Conservation (phyloP, 2,113 vertebrate species). For the Oenanthe melanoleuca region DNA sequence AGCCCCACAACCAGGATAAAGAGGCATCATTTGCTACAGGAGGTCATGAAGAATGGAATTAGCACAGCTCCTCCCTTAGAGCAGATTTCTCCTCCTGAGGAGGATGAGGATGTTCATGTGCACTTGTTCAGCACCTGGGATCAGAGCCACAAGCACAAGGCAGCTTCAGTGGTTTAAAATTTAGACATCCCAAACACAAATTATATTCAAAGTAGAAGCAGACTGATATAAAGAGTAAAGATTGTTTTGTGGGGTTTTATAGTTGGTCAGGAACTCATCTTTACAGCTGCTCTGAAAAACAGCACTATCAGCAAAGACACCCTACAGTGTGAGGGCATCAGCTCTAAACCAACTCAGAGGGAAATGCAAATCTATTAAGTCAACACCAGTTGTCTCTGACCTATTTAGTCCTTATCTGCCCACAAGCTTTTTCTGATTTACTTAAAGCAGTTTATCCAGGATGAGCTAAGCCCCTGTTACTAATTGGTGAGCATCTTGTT, state of each 20-base stretch:
- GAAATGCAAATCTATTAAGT: slow-evolving; percentile 68
- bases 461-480: slow-evolving; percentile 56
- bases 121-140: background rate
- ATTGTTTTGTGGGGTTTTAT: background rate
- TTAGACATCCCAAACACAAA: background rate
- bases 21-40: background rate
- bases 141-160: background rate
- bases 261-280: slow-evolving; percentile 14
- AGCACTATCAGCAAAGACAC: slow-evolving; percentile 50
- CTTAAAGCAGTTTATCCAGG: slow-evolving; percentile 59
- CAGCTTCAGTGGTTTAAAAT: background rate
- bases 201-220: background rate
- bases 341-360: slow-evolving; percentile 54
- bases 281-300: slow-evolving; percentile 41
- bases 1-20: background rate
- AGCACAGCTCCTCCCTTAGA: background rate
- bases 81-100: background rate
- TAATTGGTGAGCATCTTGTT: slow-evolving; percentile 55
- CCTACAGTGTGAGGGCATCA: slow-evolving; percentile 39
- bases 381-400: slow-evolving; percentile 67
- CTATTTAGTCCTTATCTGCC: slow-evolving; percentile 65
- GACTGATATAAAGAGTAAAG: background rate
- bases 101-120: background rate
- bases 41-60: background rate
- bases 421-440: slow-evolving; percentile 62